Percentiles rank a stretch among this genome's conserved stretches.
phyloP scores from a whole-genome alignment of 2,113 vertebrate genomes.

The Steatornis caripensis region DNA sequence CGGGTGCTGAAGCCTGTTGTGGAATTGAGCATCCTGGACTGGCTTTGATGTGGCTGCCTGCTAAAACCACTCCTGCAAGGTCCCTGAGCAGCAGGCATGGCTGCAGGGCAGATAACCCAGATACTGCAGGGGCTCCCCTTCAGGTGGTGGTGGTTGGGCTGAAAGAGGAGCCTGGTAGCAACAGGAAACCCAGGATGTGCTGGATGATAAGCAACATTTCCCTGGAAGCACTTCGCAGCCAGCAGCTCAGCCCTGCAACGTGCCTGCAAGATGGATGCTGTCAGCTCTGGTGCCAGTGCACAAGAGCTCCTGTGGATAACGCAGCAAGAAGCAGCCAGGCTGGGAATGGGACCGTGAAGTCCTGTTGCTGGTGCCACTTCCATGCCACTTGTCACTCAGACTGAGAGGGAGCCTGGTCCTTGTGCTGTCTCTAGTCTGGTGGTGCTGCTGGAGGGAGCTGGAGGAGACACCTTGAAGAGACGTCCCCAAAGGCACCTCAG shows the following conservation, averaged over 20 bases:
- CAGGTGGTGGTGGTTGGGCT: neutral
- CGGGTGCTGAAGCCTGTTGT: neutral
- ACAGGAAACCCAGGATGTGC: neutral
- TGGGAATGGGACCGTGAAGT: neutral
- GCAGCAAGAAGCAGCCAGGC: neutral
- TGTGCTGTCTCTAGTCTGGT: neutral
- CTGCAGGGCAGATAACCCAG: neutral
- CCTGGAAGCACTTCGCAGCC: neutral
- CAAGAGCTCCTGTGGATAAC: neutral
- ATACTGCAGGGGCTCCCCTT: neutral
- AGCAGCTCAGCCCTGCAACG: neutral
- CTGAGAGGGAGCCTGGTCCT: neutral
- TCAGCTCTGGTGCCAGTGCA: accelerated
- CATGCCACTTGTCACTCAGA: neutral
- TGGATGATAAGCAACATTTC: neutral
- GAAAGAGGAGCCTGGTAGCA: neutral
- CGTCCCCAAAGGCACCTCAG: accelerated
- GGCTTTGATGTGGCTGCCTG: neutral
- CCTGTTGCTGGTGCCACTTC: neutral
- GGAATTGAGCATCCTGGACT: neutral
- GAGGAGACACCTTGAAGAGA: neutral
- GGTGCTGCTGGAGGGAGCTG: neutral
- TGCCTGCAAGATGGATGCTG: neutral
- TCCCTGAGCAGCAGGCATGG: neutral
- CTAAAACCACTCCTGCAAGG: neutral